Conservation (phyloP, 2,113 vertebrate genomes). For the Heptranchias perlo region DNA sequence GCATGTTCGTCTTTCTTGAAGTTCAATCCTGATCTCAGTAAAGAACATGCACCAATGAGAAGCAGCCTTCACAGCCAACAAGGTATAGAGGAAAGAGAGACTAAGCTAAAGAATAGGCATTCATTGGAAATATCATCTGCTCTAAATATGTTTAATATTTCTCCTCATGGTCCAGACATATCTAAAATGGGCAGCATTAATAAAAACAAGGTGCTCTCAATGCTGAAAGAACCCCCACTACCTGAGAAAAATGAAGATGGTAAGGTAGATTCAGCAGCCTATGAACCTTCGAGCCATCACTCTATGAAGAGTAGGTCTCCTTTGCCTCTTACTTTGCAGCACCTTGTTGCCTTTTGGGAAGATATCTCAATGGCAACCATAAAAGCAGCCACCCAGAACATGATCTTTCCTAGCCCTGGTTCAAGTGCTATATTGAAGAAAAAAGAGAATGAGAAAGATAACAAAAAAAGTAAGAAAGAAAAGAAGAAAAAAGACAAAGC, state of each 20-base stretch:
- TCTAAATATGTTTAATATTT: constrained; percentile 95
- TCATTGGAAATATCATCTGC: constrained; percentile 96
- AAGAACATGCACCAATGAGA: constrained; percentile 91
- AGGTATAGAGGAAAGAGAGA: constrained; percentile 85
- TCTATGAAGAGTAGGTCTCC: constrained; percentile 78
- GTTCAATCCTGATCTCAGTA: constrained; percentile 94
- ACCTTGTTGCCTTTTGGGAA: constrained; percentile 97
- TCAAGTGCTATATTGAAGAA: constrained; percentile 94
- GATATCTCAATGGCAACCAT: constrained; percentile 96
- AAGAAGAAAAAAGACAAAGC: constrained; percentile 97
- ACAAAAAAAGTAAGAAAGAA: constrained; percentile 90
- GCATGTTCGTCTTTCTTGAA: constrained; percentile 97
- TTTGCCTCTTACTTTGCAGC: constrained; percentile 88
- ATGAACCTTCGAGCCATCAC: constrained; percentile 73
- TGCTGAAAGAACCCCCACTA: constrained; percentile 92
- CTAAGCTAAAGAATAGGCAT: constrained; percentile 91
- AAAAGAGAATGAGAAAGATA: constrained; percentile 91
- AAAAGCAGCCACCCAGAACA: constrained; percentile 96
- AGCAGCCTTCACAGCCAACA: constrained; percentile 80
- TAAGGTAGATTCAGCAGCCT: constrained; percentile 69
- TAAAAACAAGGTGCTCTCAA: constrained; percentile 96
- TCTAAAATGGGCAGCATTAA: constrained; percentile 99
- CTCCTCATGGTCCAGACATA: constrained; percentile 93
- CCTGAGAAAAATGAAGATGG: constrained; percentile 94
- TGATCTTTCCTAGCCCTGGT: constrained; percentile 97